These are phyloP conservation scores for Patella vulgata DNA, from an alignment of 1,140 invertebrate genomes.

Conservation along the genomic window DNA sequence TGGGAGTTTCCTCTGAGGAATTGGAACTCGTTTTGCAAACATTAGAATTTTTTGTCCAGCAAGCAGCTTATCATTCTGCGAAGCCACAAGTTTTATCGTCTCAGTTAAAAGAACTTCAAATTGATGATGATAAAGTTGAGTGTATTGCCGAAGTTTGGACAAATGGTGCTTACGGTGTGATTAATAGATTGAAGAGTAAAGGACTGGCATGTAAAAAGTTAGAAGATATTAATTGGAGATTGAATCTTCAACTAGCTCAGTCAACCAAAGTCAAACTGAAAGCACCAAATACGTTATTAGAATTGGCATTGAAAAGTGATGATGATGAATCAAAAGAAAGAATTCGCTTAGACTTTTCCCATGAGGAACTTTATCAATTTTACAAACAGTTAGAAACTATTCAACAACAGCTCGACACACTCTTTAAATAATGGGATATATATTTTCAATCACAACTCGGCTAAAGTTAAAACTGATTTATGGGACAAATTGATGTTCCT, in stretches of 20 bases:
- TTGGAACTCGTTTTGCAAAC: conserved; percentile 58
- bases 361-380: conserved; percentile 59
- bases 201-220: conserved; percentile 58
- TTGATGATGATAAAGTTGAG: conserved; percentile 58
- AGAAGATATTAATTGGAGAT: conserved; percentile 58
- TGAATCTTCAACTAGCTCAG: conserved; percentile 63
- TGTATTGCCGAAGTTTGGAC: conserved; percentile 57
- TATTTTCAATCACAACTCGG: not conserved
- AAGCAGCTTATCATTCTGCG: conserved; percentile 63
- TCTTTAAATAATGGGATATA: conserved; percentile 6
- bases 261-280: conserved; percentile 56
- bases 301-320: conserved; percentile 52
- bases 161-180: conserved; percentile 46
- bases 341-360: conserved; percentile 56
- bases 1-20: conserved; percentile 48
- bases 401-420: conserved; percentile 46
- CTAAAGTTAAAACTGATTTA: not conserved
- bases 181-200: conserved; percentile 52
- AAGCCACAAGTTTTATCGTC: conserved; percentile 58
- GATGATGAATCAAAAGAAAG: conserved; percentile 48
- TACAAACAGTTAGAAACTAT: conserved; percentile 56
- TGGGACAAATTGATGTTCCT: too few relatives aligned
- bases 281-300: conserved; percentile 61
- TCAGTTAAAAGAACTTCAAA: conserved; percentile 53
- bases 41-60: conserved; percentile 63